Conservation (phyloP, 2,797 vertebrate genomes). For the Manis javanica region DNA sequence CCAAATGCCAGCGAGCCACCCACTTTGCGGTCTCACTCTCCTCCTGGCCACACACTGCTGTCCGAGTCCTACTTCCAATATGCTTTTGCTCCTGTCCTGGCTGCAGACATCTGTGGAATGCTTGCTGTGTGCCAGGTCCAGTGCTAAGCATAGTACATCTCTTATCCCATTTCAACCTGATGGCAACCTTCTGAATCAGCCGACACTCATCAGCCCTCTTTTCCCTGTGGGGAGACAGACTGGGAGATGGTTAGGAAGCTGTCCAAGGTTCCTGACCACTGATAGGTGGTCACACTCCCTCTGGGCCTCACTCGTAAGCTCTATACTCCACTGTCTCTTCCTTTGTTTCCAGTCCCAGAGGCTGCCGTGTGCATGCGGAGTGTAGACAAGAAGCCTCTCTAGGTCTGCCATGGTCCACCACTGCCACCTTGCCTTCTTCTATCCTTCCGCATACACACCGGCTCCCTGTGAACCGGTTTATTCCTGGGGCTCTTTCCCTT, state of each 20-base stretch:
- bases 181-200: not conserved
- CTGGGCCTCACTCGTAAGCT: not conserved
- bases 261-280: not conserved
- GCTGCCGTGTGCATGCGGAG: fast-evolving
- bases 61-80: not conserved
- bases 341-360: fast-evolving
- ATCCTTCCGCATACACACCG: not conserved
- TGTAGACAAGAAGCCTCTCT: not conserved
- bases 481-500: not conserved
- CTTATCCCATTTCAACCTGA: not conserved
- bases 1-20: not conserved
- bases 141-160: not conserved
- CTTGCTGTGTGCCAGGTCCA: not conserved
- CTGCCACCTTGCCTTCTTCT: not conserved
- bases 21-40: not conserved
- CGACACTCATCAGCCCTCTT: not conserved
- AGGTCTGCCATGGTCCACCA: not conserved
- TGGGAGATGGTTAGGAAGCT: not conserved
- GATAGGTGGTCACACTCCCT: not conserved
- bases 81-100: not conserved
- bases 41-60: fast-evolving
- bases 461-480: not conserved
- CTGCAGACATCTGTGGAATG: not conserved
- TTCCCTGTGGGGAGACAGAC: not conserved
- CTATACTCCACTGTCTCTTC: fast-evolving